Evolutionary conservation across 2,113 vertebrate genomes (phyloP).

Genomic region (Corythornis madagascariensis): DNA sequence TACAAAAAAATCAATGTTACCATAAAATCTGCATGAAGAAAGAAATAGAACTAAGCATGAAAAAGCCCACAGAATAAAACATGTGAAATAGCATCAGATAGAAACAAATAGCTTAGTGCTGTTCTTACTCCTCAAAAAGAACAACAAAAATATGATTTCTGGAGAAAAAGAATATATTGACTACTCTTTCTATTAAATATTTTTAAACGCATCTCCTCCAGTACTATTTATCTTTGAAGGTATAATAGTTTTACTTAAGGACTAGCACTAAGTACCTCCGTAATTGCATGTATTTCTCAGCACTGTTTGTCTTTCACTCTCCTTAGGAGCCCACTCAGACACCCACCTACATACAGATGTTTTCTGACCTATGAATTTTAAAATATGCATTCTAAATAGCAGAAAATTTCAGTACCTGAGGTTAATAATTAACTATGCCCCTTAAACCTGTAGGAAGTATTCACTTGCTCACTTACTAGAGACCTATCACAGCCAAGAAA

Average conservation of each 20-base stretch:
- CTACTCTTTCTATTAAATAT: background rate
- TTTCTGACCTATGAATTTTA: conserved; percentile 48
- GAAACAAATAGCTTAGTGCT: background rate
- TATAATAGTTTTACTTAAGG: background rate
- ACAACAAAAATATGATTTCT: background rate
- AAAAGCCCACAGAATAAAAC: background rate
- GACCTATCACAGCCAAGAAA: background rate
- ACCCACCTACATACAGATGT: conserved; percentile 5
- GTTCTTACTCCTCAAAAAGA: background rate
- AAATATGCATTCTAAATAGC: conserved; percentile 10
- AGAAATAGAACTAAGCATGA: background rate
- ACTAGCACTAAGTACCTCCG: background rate
- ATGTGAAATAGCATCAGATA: background rate
- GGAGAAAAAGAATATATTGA: background rate
- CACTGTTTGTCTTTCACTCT: background rate
- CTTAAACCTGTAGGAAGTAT: conserved; percentile 9
- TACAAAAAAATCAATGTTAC: background rate
- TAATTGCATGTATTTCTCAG: background rate
- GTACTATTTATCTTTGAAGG: background rate
- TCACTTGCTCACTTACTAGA: conserved; percentile 6
- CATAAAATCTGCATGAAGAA: background rate
- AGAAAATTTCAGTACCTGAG: background rate
- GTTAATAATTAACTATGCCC: conserved; percentile 30
- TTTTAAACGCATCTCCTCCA: background rate
- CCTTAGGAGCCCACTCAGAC: background rate